Percentiles rank a stretch among this genome's conserved stretches.
Evolutionary conservation across 2,113 vertebrate species (phyloP).

Genomic region (Sitta europaea): DNA sequence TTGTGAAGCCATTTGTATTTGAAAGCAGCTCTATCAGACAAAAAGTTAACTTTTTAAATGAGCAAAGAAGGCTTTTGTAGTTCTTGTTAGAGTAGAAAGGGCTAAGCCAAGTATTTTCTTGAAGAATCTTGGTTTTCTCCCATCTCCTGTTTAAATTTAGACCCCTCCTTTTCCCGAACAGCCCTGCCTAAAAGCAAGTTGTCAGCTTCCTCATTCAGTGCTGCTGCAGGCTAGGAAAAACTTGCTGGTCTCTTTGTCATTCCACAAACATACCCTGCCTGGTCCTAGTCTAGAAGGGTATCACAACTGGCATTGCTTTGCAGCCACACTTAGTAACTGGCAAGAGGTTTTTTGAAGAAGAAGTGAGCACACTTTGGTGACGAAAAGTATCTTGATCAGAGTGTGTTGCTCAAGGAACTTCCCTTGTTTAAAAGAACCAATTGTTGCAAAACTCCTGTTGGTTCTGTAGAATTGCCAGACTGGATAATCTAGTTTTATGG

Average conservation of each 20-base stretch:
- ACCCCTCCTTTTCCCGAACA: neutral
- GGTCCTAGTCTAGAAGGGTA: neutral
- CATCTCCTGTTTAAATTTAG: neutral
- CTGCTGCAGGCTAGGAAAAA: neutral
- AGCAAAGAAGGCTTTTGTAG: neutral
- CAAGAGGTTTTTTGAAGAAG: neutral
- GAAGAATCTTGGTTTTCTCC: neutral
- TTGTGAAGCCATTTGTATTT: neutral
- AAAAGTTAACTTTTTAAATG: neutral
- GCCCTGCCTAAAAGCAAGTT: neutral
- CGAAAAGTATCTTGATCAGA: neutral
- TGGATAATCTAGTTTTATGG: constrained; percentile 22
- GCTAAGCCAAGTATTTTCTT: neutral
- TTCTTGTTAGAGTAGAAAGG: neutral
- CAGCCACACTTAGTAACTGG: neutral
- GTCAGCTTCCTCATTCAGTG: neutral
- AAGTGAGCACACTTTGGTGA: neutral
- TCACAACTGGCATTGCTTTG: neutral
- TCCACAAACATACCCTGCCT: neutral
- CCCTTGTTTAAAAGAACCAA: neutral
- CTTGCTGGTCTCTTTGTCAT: neutral
- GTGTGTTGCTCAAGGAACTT: constrained; percentile 7
- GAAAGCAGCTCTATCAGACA: neutral
- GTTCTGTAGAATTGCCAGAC: neutral
- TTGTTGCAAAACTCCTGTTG: neutral